A percentile compares a stretch with the other conserved stretches of the same genome.
Conservation (phyloP, 2,888 invertebrate species). For the Hermaeophaga mercurialis region DNA sequence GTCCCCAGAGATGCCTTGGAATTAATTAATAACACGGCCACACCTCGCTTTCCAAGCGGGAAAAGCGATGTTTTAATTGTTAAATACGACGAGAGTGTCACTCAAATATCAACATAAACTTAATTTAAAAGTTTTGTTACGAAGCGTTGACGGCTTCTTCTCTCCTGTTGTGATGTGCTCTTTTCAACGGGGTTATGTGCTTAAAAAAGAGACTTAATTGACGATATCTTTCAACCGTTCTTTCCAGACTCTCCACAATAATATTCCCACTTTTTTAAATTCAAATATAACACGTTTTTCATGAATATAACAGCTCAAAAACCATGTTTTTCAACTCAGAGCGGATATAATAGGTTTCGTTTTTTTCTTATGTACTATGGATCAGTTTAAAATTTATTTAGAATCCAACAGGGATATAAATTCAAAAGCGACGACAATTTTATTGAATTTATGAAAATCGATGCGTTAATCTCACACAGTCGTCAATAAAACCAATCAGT, state of each 20-base stretch:
- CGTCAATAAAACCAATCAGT: conserved; percentile 4
- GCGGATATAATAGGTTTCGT: too few relatives aligned
- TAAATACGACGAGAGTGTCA: conserved; percentile 48
- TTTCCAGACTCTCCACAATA: too few relatives aligned
- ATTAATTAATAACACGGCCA: conserved; percentile 34
- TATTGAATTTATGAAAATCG: conserved; percentile 8
- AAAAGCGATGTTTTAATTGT: conserved; percentile 44
- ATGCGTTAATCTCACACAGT: conserved; percentile 9
- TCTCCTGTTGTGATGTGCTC: conserved; percentile 31
- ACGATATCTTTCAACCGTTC: not conserved
- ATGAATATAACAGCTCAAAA: too few relatives aligned
- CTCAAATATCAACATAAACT: conserved; percentile 43
- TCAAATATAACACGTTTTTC: too few relatives aligned
- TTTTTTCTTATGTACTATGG: too few relatives aligned
- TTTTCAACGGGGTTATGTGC: not conserved
- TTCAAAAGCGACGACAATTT: not conserved
- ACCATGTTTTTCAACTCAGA: too few relatives aligned
- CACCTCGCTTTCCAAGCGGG: conserved; percentile 22
- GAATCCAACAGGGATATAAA: not conserved
- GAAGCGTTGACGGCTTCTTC: conserved; percentile 33
- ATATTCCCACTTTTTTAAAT: too few relatives aligned
- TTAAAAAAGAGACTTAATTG: not conserved
- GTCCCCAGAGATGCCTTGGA: conserved; percentile 30
- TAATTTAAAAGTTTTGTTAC: conserved; percentile 46
- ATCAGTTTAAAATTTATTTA: too few relatives aligned